These are phyloP conservation scores for Hedya salicella DNA, from an alignment of 2,888 invertebrate genomes.

Conservation along the genomic window DNA sequence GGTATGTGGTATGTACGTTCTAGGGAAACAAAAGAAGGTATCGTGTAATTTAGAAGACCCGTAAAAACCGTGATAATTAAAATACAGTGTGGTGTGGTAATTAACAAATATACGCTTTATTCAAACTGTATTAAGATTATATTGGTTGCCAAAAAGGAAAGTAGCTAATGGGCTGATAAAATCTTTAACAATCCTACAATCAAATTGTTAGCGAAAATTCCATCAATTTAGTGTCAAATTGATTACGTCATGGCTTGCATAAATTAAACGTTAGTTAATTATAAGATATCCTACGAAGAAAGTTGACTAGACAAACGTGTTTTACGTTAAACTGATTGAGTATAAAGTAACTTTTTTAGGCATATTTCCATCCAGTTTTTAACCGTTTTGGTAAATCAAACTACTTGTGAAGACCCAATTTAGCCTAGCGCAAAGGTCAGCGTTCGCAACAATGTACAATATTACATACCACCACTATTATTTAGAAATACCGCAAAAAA, in stretches of 20 bases:
- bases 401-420: too few relatives aligned
- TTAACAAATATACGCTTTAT: background rate
- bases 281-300: background rate
- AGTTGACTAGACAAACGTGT: background rate
- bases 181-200: conserved; percentile 32
- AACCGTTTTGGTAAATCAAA: too few relatives aligned
- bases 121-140: background rate
- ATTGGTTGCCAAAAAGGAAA: conserved; percentile 17
- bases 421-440: background rate
- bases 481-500: background rate
- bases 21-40: too few relatives aligned
- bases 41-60: too few relatives aligned
- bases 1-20: background rate
- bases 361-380: too few relatives aligned
- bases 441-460: background rate
- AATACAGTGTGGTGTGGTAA: too few relatives aligned
- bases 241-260: conserved; percentile 7
- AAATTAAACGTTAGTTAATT: background rate
- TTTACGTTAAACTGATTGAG: too few relatives aligned
- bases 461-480: background rate
- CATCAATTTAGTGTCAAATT: conserved; percentile 3
- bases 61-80: too few relatives aligned
- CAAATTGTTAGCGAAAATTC: conserved; percentile 13
- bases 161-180: conserved; percentile 15
- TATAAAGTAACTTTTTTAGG: too few relatives aligned